Conservation (phyloP, 1,140 invertebrate genomes). For the Thaumatotibia leucotreta region DNA sequence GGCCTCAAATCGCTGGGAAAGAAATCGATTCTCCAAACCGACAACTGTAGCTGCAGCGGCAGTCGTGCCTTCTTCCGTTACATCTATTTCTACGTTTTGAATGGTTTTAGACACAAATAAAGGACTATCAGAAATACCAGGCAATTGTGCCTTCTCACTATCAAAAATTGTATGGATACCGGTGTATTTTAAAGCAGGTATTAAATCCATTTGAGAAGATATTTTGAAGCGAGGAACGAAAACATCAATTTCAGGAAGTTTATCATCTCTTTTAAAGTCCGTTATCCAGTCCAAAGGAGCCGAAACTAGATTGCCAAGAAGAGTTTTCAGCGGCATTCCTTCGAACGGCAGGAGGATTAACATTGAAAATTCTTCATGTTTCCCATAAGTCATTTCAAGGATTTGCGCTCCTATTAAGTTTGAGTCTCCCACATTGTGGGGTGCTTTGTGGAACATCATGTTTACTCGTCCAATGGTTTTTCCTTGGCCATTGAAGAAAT, state of each 20-base stretch:
- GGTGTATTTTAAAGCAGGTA: conserved; percentile 77
- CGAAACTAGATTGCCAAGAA: conserved; percentile 70
- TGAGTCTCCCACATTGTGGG: conserved; percentile 56
- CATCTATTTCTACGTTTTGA: conserved; percentile 85
- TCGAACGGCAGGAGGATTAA: conserved; percentile 80
- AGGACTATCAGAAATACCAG: conserved; percentile 77
- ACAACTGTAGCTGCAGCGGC: conserved; percentile 81
- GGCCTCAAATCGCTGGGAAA: conserved; percentile 70
- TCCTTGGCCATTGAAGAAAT: conserved; percentile 72
- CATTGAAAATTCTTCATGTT: conserved; percentile 81
- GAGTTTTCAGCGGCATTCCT: conserved; percentile 49
- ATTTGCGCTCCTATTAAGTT: conserved; percentile 77
- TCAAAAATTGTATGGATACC: conserved; percentile 82
- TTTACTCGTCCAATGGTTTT: conserved; percentile 70
- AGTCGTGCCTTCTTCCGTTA: conserved; percentile 85
- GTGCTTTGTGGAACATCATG: conserved; percentile 76
- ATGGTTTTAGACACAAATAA: conserved; percentile 77
- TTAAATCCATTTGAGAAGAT: conserved; percentile 77
- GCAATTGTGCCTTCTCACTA: conserved; percentile 77
- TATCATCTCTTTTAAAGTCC: conserved; percentile 55
- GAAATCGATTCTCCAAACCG: conserved; percentile 74
- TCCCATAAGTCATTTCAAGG: conserved; percentile 82
- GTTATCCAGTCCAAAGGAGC: conserved; percentile 74
- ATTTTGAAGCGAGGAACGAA: conserved; percentile 81
- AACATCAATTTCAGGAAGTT: conserved; percentile 74